Evolutionary conservation across 37 sponge, comb jelly and placozoan genomes (phyloP).

Genomic region (Diacarnus erythraeanus): DNA sequence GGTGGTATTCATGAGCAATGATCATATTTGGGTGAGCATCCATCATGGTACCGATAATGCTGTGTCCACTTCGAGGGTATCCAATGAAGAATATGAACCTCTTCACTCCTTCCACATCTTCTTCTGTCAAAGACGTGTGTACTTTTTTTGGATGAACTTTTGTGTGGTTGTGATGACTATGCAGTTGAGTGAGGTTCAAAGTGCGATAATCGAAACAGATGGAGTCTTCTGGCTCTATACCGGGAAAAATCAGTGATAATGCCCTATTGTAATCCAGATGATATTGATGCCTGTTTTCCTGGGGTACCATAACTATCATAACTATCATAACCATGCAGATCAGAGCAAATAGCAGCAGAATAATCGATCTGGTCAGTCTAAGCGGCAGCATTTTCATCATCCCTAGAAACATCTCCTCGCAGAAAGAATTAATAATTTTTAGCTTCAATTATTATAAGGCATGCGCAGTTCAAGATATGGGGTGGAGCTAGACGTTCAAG

Average conservation of each 20-base stretch:
- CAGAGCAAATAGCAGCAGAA: too few species aligned
- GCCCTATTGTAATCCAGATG: too few species aligned
- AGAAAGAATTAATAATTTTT: too few species aligned
- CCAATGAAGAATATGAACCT: constrained; percentile 58
- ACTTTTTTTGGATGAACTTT: background rate
- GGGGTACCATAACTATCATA: too few species aligned
- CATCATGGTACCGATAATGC: constrained; percentile 49
- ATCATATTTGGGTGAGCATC: constrained; percentile 67
- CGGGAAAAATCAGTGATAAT: too few species aligned
- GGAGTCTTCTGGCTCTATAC: too few species aligned
- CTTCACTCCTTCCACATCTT: constrained; percentile 23
- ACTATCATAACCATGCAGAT: too few species aligned
- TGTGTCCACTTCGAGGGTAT: constrained; percentile 60
- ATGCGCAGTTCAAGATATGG: background rate
- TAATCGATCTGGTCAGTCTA: too few species aligned
- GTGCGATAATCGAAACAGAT: background rate
- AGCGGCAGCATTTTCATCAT: too few species aligned
- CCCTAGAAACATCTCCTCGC: too few species aligned
- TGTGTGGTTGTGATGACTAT: background rate
- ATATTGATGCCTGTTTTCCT: too few species aligned
- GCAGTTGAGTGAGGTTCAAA: background rate
- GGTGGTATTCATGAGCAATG: constrained; percentile 52
- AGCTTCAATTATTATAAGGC: too few species aligned
- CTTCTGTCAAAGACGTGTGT: background rate
- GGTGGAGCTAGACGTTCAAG: constrained; percentile 11